Percentiles rank a stretch among this genome's conserved stretches.
Conservation (phyloP, 35 echinoderm and acorn worm species). For the Lytechinus pictus region DNA sequence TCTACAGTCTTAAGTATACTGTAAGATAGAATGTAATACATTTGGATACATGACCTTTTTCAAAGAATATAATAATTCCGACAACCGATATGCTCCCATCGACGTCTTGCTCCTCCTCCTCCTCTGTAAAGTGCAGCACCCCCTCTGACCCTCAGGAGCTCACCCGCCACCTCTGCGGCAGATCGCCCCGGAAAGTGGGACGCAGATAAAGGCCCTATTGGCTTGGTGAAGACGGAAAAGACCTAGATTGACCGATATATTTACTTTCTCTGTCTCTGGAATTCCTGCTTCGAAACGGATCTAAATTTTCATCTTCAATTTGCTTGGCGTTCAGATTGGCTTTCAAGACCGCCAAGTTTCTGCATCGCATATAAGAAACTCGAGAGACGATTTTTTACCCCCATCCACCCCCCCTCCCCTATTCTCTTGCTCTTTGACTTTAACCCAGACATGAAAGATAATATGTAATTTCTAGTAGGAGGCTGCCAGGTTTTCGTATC, state of each 20-base stretch:
- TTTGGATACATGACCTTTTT: neutral
- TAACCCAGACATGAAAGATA: neutral
- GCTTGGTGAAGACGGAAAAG: conserved; percentile 39
- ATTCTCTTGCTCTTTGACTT: neutral
- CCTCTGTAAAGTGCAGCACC: neutral
- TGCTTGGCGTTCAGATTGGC: neutral
- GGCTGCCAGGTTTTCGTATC: neutral
- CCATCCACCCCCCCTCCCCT: neutral
- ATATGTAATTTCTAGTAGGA: neutral
- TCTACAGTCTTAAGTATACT: neutral
- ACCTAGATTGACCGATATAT: conserved; percentile 32
- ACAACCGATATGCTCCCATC: neutral
- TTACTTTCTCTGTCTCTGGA: neutral
- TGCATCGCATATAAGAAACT: neutral
- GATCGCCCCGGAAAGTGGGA: conserved; percentile 41
- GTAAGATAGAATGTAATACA: neutral
- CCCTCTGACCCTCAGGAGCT: neutral
- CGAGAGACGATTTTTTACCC: neutral
- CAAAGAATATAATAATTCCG: neutral
- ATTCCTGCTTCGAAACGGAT: neutral
- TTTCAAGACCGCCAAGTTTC: neutral
- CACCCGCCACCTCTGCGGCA: neutral
- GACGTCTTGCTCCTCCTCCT: neutral
- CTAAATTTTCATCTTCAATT: neutral
- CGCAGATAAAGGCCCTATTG: conserved; percentile 45